Base-by-base conservation (phyloP, 2,113 vertebrate species). In the Apus apus region DNA sequence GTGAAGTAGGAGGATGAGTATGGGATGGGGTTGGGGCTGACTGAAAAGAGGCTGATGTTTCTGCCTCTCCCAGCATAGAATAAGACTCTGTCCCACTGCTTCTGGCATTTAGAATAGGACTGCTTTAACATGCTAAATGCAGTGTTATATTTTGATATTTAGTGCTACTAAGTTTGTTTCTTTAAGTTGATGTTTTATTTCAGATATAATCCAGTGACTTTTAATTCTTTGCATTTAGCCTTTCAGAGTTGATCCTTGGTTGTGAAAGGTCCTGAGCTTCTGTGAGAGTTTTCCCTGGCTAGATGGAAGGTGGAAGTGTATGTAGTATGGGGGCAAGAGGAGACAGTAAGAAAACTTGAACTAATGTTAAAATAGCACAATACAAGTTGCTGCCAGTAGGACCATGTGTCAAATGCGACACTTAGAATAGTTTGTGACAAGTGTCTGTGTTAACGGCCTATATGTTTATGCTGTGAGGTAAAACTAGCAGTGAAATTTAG, bases 21-120 rank as follows among this genome's bases (percentile, higher is more conserved):
- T 11, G 2, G 4, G 5, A 34, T 79, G 71, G 1, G 16, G 20
- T 56, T 4, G 7, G 7, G 58, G 57, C 64, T 0, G 3, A 27
- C 60, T 75, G 82, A 57, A 38, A 34, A 48, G 53, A 60, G 50
- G 12, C 75, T 92, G 58, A 6, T 36, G 36, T 68, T 53, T 15
- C 23, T 38, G 13, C 26, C 34, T 73, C 26, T 83, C 58, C 62
- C 29, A 36, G 74, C 30, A 25, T 9, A 4, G 34, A 10, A 6
- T 45, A 11, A 46, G 15, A 19, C 45, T 32, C 19, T 56, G 27
- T 38, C 36, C 8, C 30, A 50, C 9, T 3, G 1, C 11, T 46
- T 9, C 13, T 17, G 20, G 13, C 22, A 14, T 30, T 45, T 70
- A 64, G 23, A 19, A 32, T 4, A 29, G 34, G 38, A 18, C 43